A percentile compares a stretch with the other conserved stretches of the same genome.
phyloP scores from a whole-genome alignment of 2,888 invertebrate species.

The Microctonus brassicae region DNA sequence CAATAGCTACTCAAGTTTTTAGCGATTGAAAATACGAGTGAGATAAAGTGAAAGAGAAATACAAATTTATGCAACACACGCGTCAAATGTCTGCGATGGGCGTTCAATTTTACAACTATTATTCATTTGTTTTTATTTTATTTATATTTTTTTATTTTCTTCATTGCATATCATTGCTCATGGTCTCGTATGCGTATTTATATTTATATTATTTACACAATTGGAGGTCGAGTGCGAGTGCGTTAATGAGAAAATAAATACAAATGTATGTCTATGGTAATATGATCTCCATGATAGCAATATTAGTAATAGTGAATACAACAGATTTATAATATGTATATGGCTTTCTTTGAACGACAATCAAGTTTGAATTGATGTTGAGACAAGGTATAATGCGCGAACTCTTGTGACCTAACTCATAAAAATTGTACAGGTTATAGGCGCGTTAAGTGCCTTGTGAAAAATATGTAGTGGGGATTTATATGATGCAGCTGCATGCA shows the following conservation, averaged over 20 bases:
- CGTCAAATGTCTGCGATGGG: slow-evolving; percentile 16
- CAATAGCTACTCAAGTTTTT: neutral
- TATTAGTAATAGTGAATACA: neutral
- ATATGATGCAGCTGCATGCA: slow-evolving; percentile 14
- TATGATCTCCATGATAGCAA: slow-evolving; percentile 13
- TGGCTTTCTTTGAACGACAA: slow-evolving; percentile 5
- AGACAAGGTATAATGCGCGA: slow-evolving; percentile 5
- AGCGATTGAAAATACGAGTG: neutral
- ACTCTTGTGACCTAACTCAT: slow-evolving; percentile 4
- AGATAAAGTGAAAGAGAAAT: neutral
- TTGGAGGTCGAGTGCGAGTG: neutral
- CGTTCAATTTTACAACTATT: slow-evolving; percentile 19
- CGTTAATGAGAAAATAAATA: slow-evolving; percentile 57
- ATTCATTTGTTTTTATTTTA: slow-evolving; percentile 12
- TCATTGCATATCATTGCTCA: neutral
- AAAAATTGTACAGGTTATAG: slow-evolving; percentile 8
- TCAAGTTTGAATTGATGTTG: slow-evolving; percentile 15
- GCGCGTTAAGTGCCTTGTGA: slow-evolving; percentile 1
- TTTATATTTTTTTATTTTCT: too few relatives aligned
- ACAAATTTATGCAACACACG: slow-evolving; percentile 25
- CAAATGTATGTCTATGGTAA: slow-evolving; percentile 27
- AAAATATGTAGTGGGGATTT: neutral
- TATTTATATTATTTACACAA: neutral
- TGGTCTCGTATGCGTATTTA: neutral
- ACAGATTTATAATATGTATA: slow-evolving; percentile 1